Base-by-base conservation (phyloP, 2,888 invertebrate genomes). In the Erebia aethiops region DNA sequence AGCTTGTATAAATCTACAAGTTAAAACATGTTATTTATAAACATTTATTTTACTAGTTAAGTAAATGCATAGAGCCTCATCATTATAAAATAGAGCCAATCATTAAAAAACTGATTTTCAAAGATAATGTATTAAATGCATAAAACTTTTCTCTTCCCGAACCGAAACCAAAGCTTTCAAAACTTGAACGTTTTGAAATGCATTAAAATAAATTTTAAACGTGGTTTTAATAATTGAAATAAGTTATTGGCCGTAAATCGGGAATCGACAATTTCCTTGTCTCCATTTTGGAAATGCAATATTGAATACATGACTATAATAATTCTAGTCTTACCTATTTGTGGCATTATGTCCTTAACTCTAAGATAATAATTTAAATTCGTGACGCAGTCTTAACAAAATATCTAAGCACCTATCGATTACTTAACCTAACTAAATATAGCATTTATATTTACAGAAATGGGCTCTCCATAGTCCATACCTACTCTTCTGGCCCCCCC, bases 371-470 rank as follows among this genome's bases (percentile, higher is more conserved):
- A 80, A 87, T 90, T 88, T 92, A 92, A 92, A 92, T 92, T 92
- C 92, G 92, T 89, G 82, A 86, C 75, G 85, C 91, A 92, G 92
- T 92, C 92, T 92, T 89, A 87, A 81, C 84, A 86, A 83, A 77
- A 86, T 78, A 83, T 81, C 84, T 87, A 90, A 90, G 90, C 89
- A 90, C 90, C 90, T 90, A 90, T 86, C 68, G 77, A 78, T 83
- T 80, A 82, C 80, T 81, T 84, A 80, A 73, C 69, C 57, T 76
- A 65, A 66, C 78, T 78, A 79, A 76, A 75, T 73, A 78, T 80
- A 76, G 76, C 75, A 60, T 71, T 70, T 81, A 80, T 82, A 80
- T 82, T 78, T 83, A 82, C 78, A 81, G 56, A 60, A 52, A 43
- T 52, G 16, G 8, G 14, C 62, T 58, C 67, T 58, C 54, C 66